A percentile compares a stretch with the other conserved stretches of the same genome.
These are phyloP conservation scores for Amorpha juglandis DNA, from an alignment of 2,888 invertebrate species.

Conservation along the genomic window DNA sequence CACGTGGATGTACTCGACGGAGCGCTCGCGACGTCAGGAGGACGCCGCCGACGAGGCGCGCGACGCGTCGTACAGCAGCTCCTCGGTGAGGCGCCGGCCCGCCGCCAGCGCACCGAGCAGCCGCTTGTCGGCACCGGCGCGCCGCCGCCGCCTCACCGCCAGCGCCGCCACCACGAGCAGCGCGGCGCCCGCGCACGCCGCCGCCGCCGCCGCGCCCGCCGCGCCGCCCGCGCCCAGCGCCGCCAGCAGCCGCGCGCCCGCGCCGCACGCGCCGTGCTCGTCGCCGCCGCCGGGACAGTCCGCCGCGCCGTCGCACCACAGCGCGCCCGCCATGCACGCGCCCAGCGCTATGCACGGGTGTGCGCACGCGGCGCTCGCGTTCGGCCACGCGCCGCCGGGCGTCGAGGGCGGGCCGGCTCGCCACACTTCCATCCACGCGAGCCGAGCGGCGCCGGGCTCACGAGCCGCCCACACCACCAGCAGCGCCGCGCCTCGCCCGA, in stretches of 20 bases:
- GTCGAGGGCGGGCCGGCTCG: conserved; percentile 69
- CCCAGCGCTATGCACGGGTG: conserved; percentile 88
- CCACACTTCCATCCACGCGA: conserved; percentile 87
- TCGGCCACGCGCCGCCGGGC: conserved; percentile 58
- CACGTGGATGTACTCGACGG: conserved; percentile 96
- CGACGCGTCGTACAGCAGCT: conserved; percentile 87
- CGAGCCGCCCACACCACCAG: conserved; percentile 93
- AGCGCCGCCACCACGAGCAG: conserved; percentile 63
- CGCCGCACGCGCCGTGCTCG: conserved; percentile 87
- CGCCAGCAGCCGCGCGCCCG: conserved; percentile 69
- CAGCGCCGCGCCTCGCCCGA: conserved; percentile 88
- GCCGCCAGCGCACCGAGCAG: conserved; percentile 85
- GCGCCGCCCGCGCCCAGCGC: conserved; percentile 86
- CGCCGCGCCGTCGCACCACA: conserved; percentile 89
- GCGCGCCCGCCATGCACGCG: conserved; percentile 89
- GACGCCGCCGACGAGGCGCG: conserved; percentile 82
- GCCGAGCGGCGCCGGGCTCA: conserved; percentile 90
- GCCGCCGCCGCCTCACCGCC: conserved; percentile 83
- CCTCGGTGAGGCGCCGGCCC: conserved; percentile 87
- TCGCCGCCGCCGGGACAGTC: conserved; percentile 71
- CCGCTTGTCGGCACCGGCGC: conserved; percentile 84
- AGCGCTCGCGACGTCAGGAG: conserved; percentile 95
- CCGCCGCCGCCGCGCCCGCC: conserved; percentile 83
- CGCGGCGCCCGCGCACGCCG: conserved; percentile 78
- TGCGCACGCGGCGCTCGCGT: conserved; percentile 60